Evolutionary conservation across 2,113 vertebrate genomes (phyloP), one percentile per base, ranked within the genome.

Genomic region (Bothrops jararaca): DNA sequence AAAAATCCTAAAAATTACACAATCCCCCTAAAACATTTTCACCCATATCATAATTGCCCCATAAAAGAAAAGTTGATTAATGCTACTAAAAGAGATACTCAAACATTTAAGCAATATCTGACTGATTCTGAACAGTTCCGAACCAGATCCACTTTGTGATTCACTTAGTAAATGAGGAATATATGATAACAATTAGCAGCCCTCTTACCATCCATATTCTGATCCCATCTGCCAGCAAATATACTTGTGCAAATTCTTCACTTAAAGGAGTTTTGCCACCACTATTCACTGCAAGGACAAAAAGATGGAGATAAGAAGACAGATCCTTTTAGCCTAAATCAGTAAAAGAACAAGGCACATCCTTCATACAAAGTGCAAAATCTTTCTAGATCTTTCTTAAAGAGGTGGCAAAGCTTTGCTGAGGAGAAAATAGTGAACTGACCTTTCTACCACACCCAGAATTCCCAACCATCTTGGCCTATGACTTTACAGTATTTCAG

Each of bases 201-300:
- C 94, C 90, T 95, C 99, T 98, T 97, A 99, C 99, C 98, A 99
- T 99, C 99, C 99, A 99, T 91, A 99, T 99, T 97, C 98, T 98
- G 97, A 99, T 99, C 89, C 98, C 97, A 96, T 99, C 99, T 34
- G 99, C 99, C 94, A 99, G 95, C 20, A 97, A 94, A 95, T 99
- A 99, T 0, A 98, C 98, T 95, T 99, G 98, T 58, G 98, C 96
- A 95, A 99, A 98, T 34, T 99, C 99, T 80, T 99, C 99, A 89
- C 96, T 97, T 89, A 99, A 96, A 95, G 97, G 95, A 10, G 96
- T 95, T 95, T 98, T 98, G 94, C 98, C 98, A 88, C 98, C 98
- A 90, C 98, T 98, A 94, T 97, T 96, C 96, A 99, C 99, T 99
- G 95, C 56, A 97, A 96, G 96, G 34, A 93, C n/a, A 91, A 94